Conservation (phyloP, 2,888 invertebrate species). For the Stenodera caucasica region DNA sequence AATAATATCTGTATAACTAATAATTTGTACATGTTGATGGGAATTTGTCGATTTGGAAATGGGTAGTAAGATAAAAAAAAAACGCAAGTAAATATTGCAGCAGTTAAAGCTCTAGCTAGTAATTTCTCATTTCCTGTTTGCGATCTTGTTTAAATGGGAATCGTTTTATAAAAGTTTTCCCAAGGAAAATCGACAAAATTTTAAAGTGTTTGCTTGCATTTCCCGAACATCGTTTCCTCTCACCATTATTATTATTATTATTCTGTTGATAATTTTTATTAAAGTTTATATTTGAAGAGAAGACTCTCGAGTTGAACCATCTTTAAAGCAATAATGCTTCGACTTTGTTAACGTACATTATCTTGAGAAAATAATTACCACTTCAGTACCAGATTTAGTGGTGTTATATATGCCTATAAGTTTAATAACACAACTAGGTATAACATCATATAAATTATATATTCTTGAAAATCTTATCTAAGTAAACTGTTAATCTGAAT, state of each 20-base stretch:
- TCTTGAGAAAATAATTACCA: background rate
- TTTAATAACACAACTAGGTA: background rate
- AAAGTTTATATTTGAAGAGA: background rate
- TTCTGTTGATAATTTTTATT: background rate
- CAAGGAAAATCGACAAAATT: background rate
- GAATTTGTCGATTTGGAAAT: background rate
- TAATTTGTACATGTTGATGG: background rate
- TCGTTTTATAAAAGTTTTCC: constrained; percentile 5
- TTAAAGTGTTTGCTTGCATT: background rate
- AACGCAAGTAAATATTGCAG: constrained; percentile 3
- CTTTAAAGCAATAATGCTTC: background rate
- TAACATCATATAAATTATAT: background rate
- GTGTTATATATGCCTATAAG: background rate
- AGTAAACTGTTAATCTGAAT: background rate
- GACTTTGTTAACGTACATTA: background rate
- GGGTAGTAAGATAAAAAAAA: too few relatives aligned
- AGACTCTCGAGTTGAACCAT: background rate
- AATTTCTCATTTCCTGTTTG: constrained; percentile 17
- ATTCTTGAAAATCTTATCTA: background rate
- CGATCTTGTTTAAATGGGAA: constrained; percentile 12
- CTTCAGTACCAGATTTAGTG: background rate
- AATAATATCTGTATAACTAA: background rate
- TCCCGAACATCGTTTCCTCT: background rate
- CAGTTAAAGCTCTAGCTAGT: constrained; percentile 1
- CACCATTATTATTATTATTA: background rate